Percentiles rank a stretch among this genome's conserved stretches.
These are phyloP conservation scores for Jacana jacana DNA, from an alignment of 2,113 vertebrate genomes.

Conservation along the genomic window DNA sequence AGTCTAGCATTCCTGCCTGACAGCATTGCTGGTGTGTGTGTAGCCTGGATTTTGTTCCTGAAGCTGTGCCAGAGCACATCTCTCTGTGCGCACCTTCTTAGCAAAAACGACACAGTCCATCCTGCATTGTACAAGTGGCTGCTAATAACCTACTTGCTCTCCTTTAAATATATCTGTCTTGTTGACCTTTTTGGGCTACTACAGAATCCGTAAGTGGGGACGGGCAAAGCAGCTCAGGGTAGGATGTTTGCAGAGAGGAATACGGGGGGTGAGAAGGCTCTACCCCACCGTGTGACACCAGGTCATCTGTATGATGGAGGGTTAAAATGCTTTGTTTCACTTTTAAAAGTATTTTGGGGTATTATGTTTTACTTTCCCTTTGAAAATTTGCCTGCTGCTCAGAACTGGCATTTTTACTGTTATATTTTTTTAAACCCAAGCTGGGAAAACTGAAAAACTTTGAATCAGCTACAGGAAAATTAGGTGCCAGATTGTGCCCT, in stretches of 20 bases:
- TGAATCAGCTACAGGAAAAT: neutral
- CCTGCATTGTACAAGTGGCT: neutral
- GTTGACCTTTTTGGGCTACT: neutral
- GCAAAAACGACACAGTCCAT: neutral
- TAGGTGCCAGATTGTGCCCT: neutral
- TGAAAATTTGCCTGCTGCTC: neutral
- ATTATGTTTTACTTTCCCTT: neutral
- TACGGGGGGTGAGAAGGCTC: neutral
- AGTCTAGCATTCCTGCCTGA: neutral
- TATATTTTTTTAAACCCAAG: neutral
- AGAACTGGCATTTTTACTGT: neutral
- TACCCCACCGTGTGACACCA: neutral
- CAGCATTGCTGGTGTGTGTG: neutral
- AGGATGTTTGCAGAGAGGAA: neutral
- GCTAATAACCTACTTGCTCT: neutral
- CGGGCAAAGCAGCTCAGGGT: neutral
- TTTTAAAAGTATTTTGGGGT: neutral
- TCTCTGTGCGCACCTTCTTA: neutral
- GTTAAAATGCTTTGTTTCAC: neutral
- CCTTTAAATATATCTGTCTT: neutral
- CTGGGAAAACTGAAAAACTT: neutral
- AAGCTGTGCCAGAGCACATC: neutral
- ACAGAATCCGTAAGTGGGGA: neutral
- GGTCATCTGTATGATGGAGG: neutral
- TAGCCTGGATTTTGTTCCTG: neutral